phyloP scores from a whole-genome alignment of 2,888 invertebrate genomes.

The Euproctis similis region DNA sequence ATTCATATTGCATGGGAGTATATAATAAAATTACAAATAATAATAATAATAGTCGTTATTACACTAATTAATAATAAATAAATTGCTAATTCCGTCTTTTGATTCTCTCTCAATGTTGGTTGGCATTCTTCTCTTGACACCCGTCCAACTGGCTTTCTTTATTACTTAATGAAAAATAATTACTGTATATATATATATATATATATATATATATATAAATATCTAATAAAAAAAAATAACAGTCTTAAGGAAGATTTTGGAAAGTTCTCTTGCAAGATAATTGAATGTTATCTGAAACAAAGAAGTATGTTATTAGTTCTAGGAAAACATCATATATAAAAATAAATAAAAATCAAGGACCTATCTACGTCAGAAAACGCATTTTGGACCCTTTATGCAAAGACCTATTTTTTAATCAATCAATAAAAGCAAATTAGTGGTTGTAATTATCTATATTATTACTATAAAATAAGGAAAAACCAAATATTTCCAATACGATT shows the following conservation, averaged over 20 bases:
- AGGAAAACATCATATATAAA: slow-evolving; percentile 9
- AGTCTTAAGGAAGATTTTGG: slow-evolving; percentile 73
- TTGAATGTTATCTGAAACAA: slow-evolving; percentile 67
- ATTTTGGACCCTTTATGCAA: no score
- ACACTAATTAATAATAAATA: slow-evolving; percentile 59
- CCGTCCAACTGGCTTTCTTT: slow-evolving; percentile 37
- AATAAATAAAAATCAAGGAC: neutral
- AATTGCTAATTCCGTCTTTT: slow-evolving; percentile 71
- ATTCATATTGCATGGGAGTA: slow-evolving; percentile 26
- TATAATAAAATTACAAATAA: slow-evolving; percentile 22
- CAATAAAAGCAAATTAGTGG: no score
- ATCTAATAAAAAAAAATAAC: slow-evolving; percentile 51
- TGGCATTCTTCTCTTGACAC: slow-evolving; percentile 50
- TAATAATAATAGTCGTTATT: slow-evolving; percentile 40
- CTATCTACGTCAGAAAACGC: neutral
- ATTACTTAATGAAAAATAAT: slow-evolving; percentile 40
- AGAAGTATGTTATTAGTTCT: no score
- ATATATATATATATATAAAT: no score
- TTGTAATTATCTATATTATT: no score
- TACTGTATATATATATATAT: no score
- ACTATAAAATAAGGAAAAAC: no score
- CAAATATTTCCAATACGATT: no score
- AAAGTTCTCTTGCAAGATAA: slow-evolving; percentile 58
- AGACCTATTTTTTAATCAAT: no score
- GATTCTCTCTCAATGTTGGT: slow-evolving; percentile 62